phyloP scores from a whole-genome alignment of 2,113 vertebrate species.

The Dolichallabes microphthalmus region DNA sequence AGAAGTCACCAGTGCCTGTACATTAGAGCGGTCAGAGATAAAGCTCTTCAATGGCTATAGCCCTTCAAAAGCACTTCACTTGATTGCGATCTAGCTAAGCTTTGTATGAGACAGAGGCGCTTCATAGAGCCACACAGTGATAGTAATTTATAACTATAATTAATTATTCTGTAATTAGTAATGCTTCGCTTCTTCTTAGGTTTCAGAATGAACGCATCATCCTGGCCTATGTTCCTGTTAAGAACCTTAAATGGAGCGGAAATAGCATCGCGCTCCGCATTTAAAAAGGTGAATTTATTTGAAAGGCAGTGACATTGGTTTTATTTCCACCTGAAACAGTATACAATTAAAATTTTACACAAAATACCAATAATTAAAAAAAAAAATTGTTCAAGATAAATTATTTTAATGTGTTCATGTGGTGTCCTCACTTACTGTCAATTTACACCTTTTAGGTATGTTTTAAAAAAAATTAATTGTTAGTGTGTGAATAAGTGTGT shows the following conservation, averaged over 20 bases:
- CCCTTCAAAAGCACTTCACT: neutral
- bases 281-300: slow-evolving; percentile 81
- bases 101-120: neutral
- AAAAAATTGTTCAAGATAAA: neutral
- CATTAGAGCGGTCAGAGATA: neutral
- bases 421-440: neutral
- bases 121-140: neutral
- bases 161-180: neutral
- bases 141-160: neutral
- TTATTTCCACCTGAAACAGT: neutral
- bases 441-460: neutral
- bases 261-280: slow-evolving; percentile 84
- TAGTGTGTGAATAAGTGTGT: too few species aligned
- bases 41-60: neutral
- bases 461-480: too few species aligned
- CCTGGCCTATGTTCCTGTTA: slow-evolving; percentile 95
- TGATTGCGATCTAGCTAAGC: neutral
- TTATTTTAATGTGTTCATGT: neutral
- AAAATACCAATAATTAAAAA: neutral
- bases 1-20: neutral
- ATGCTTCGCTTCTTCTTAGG: slow-evolving; percentile 65
- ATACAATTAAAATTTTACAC: neutral
- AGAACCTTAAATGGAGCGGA: slow-evolving; percentile 89
- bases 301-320: neutral
- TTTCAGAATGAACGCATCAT: slow-evolving; percentile 92